phyloP scores from a whole-genome alignment of 2,888 invertebrate species.

The Thysanoteuthis rhombus region DNA sequence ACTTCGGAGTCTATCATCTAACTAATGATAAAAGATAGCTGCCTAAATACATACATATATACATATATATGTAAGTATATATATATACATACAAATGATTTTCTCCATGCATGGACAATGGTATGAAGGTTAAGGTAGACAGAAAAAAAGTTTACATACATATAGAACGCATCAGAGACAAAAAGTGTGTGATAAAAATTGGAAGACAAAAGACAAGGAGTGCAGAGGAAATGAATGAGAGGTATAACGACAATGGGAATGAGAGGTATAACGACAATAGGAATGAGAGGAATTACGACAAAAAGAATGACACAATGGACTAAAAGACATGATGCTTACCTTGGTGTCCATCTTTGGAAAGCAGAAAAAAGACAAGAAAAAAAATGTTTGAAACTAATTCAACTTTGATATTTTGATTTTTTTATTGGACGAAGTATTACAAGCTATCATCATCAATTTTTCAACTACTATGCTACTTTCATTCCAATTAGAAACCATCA shows the following conservation, averaged over 20 bases:
- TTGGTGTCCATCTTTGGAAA: conserved; percentile 30
- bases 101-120: neutral
- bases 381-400: conserved; percentile 21
- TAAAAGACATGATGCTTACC: neutral
- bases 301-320: neutral
- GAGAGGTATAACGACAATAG: neutral
- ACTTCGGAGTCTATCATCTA: no score
- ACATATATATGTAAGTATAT: neutral
- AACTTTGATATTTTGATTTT: no score
- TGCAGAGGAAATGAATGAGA: no score
- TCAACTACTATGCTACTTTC: no score
- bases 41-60: no score
- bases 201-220: neutral
- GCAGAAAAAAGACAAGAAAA: conserved; percentile 14
- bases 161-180: neutral
- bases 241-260: neutral
- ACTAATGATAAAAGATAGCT: no score
- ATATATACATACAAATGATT: neutral
- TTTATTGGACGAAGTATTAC: no score
- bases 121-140: neutral
- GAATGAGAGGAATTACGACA: neutral
- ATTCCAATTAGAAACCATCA: no score
- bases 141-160: neutral
- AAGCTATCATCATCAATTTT: no score
- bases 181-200: neutral